Percentiles rank a stretch among this genome's conserved stretches.
Conservation (phyloP, 2,797 vertebrate genomes). For the Mycteria americana region DNA sequence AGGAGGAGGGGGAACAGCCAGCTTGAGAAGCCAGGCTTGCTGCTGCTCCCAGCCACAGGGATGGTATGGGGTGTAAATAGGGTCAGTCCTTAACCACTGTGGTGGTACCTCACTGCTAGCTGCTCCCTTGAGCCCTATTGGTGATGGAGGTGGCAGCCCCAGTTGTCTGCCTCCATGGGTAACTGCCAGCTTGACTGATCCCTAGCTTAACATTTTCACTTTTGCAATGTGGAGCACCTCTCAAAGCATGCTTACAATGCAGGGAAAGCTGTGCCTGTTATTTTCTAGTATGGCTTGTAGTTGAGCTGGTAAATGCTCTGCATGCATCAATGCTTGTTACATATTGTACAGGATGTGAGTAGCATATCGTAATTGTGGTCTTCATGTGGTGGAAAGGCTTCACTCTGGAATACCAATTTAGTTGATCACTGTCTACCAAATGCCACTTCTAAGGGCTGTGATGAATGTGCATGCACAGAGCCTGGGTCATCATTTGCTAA, state of each 20-base stretch:
- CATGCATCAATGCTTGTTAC: not conserved
- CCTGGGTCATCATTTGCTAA: not conserved
- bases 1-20: not conserved
- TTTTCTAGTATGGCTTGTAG: not conserved
- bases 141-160: not conserved
- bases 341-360: not conserved
- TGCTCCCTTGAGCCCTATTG: not conserved
- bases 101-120: not conserved
- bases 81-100: not conserved
- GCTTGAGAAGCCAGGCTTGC: not conserved
- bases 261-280: not conserved
- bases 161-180: rapidly evolving
- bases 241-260: rapidly evolving
- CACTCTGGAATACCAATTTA: not conserved
- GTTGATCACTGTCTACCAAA: not conserved
- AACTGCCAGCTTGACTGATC: not conserved
- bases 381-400: not conserved
- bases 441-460: not conserved
- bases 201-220: not conserved
- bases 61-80: not conserved
- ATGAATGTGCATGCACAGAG: not conserved
- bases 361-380: not conserved
- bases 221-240: not conserved
- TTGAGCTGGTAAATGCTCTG: not conserved
- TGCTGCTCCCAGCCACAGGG: not conserved